A percentile compares a stretch with the other conserved stretches of the same genome.
phyloP scores from a whole-genome alignment of 2,888 invertebrate genomes.

The Limnephilus marmoratus region DNA sequence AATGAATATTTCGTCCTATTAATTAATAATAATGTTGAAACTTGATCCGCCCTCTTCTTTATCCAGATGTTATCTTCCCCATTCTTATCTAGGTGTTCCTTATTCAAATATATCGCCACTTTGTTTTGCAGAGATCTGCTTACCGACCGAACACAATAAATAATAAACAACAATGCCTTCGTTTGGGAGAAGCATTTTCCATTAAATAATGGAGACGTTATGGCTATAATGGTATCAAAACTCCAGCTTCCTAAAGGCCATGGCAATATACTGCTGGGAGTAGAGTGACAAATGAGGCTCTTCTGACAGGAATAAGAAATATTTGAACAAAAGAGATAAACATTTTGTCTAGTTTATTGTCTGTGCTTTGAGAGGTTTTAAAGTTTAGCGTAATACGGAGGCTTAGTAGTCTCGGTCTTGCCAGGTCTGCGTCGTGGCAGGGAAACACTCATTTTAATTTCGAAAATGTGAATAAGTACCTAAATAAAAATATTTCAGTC shows the following conservation, averaged over 20 bases:
- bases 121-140: slow-evolving; percentile 22
- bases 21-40: not conserved
- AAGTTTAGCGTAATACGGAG: not conserved
- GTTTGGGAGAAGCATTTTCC: not conserved
- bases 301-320: not conserved
- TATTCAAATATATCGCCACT: slow-evolving; percentile 28
- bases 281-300: not conserved
- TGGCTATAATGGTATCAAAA: slow-evolving; percentile 8
- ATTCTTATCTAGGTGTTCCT: slow-evolving; percentile 32
- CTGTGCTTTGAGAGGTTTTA: not conserved
- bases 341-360: not conserved
- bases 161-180: slow-evolving; percentile 20
- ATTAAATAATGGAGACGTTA: slow-evolving; percentile 23
- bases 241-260: not conserved
- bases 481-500: too few relatives aligned
- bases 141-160: slow-evolving; percentile 12
- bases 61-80: slow-evolving; percentile 7
- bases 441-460: too few relatives aligned
- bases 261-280: not conserved
- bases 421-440: too few relatives aligned
- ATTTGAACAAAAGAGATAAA: not conserved
- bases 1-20: too few relatives aligned
- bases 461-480: too few relatives aligned
- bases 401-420: too few relatives aligned
- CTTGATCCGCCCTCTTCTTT: slow-evolving; percentile 14